A percentile compares a stretch with the other conserved stretches of the same genome.
Evolutionary conservation across 2,888 invertebrate genomes (phyloP).

Genomic region (Drosophila villosipedis): DNA sequence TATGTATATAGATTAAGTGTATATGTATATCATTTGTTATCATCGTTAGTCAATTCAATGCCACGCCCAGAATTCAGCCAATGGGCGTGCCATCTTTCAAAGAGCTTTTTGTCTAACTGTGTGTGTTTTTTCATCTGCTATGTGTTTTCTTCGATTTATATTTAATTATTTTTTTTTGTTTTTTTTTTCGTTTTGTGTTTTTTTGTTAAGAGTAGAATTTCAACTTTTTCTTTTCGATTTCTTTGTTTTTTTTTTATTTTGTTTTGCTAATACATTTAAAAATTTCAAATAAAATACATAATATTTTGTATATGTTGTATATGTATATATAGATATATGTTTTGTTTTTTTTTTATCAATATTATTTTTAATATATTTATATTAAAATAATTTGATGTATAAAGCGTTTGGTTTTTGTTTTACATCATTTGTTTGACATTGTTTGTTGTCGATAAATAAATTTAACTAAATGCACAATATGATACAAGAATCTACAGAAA

Average conservation of each 20-base stretch:
- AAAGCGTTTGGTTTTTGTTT: conserved; percentile 71
- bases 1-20: conserved; percentile 45
- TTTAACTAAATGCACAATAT: conserved; percentile 74
- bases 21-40: conserved; percentile 64
- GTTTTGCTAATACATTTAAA: conserved; percentile 68
- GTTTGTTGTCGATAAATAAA: conserved; percentile 55
- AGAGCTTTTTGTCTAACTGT: conserved; percentile 7
- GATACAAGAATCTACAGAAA: conserved; percentile 58
- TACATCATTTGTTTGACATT: conserved; percentile 32
- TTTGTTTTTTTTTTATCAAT: conserved; percentile 38
- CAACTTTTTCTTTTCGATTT: conserved; percentile 31
- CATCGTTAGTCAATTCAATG: conserved; percentile 56
- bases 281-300: conserved; percentile 76
- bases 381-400: conserved; percentile 79
- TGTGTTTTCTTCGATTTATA: conserved; percentile 10
- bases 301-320: conserved; percentile 78
- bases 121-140: conserved; percentile 8
- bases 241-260: conserved; percentile 15
- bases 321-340: conserved; percentile 68
- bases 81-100: conserved; percentile 21
- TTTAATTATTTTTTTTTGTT: not conserved
- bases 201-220: conserved; percentile 40
- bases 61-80: conserved; percentile 32
- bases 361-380: conserved; percentile 61
- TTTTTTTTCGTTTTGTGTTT: conserved; percentile 18